These are phyloP conservation scores for Stenchaetothrips biformis DNA, from an alignment of 2,888 invertebrate genomes.

Conservation along the genomic window DNA sequence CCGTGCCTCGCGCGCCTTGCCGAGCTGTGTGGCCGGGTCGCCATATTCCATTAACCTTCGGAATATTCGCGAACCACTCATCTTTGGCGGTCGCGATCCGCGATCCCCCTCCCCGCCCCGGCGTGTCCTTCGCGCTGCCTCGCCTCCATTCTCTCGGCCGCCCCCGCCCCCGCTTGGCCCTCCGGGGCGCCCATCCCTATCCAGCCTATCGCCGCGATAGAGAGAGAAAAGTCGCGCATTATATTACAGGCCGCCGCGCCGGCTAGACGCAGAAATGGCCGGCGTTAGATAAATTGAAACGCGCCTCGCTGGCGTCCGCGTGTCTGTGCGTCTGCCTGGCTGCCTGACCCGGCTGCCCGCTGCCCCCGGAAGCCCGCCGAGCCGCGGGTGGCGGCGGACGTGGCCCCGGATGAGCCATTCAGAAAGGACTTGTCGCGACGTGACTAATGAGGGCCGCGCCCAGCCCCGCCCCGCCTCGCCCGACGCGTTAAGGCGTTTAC, in stretches of 20 bases:
- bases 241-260: not conserved
- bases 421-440: not conserved
- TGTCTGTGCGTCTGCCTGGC: too few species aligned
- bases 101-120: not conserved
- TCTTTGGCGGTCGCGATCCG: not conserved
- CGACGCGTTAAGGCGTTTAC: not conserved
- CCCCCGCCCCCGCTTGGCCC: not conserved
- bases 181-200: too few species aligned
- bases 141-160: not conserved
- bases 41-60: slow-evolving; percentile 15
- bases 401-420: too few species aligned
- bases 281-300: too few species aligned
- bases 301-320: too few species aligned
- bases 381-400: not conserved
- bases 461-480: not conserved
- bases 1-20: too few species aligned
- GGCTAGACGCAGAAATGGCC: too few species aligned
- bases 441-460: not conserved
- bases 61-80: not conserved
- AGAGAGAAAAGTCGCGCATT: not conserved
- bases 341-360: too few species aligned
- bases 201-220: not conserved
- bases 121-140: not conserved
- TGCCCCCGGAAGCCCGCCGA: not conserved
- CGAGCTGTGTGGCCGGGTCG: not conserved